These are phyloP conservation scores for Plagodis dolabraria DNA, from an alignment of 2,888 invertebrate genomes.

Conservation along the genomic window DNA sequence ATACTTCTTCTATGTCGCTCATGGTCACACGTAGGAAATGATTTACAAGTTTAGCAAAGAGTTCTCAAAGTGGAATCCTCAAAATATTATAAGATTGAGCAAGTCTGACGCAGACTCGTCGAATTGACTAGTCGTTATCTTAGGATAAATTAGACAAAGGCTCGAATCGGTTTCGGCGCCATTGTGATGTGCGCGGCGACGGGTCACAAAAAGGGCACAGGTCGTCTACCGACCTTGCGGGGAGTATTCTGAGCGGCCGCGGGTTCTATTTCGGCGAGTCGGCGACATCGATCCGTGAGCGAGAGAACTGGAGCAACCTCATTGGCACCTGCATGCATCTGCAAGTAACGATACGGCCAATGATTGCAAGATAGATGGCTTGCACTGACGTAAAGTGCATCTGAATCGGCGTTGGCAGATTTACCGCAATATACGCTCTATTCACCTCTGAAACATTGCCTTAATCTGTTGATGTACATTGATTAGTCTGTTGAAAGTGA, in stretches of 20 bases:
- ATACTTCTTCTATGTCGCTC: no score
- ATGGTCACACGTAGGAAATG: conserved; percentile 13
- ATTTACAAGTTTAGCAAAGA: no score
- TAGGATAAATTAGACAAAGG: conserved; percentile 47
- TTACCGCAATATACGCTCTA: conserved; percentile 20
- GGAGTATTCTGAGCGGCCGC: conserved; percentile 64
- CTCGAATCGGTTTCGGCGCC: conserved; percentile 46
- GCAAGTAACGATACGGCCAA: conserved; percentile 44
- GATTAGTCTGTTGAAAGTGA: no score
- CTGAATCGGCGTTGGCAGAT: conserved; percentile 36
- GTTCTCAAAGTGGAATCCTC: no score
- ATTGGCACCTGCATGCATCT: conserved; percentile 74
- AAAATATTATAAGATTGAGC: conserved; percentile 17
- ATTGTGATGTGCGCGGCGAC: conserved; percentile 48
- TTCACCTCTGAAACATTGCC: conserved; percentile 17
- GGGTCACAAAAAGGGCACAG: conserved; percentile 69
- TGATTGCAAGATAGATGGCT: conserved; percentile 63
- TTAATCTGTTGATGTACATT: neutral
- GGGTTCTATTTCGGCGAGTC: conserved; percentile 64
- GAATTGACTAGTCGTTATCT: conserved; percentile 31
- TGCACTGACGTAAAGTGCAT: conserved; percentile 39
- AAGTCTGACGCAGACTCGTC: conserved; percentile 18
- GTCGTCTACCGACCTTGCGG: conserved; percentile 68
- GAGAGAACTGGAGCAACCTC: conserved; percentile 70
- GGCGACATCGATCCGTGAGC: conserved; percentile 65